These are phyloP conservation scores for Berghia stephanieae DNA, from an alignment of 1,140 invertebrate genomes.

Conservation along the genomic window DNA sequence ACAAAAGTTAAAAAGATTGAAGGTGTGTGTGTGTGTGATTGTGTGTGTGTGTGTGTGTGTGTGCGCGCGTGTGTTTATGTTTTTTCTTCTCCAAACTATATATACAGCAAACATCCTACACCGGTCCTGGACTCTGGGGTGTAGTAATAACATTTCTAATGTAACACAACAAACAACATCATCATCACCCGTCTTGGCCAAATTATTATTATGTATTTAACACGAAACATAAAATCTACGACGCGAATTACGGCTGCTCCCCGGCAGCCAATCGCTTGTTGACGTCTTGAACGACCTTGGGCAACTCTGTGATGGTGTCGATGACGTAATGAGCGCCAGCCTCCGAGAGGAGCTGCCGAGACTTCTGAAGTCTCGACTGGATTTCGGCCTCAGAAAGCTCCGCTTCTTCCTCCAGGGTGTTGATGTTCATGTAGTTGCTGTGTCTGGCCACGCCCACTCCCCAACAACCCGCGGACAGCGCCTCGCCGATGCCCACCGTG, in stretches of 20 bases:
- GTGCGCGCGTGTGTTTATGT: too few species aligned
- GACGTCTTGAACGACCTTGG: conserved; percentile 63
- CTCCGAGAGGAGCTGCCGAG: conserved; percentile 60
- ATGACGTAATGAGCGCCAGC: conserved; percentile 67
- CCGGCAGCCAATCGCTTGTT: conserved; percentile 60
- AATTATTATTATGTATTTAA: background rate
- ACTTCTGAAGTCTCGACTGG: conserved; percentile 42
- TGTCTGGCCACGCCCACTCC: conserved; percentile 65
- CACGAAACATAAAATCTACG: background rate
- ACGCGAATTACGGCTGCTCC: conserved; percentile 52
- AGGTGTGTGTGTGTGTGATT: too few species aligned
- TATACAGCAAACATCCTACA: too few species aligned
- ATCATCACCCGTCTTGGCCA: too few species aligned
- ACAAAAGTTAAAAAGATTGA: too few species aligned
- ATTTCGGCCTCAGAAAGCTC: conserved; percentile 57
- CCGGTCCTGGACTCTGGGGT: too few species aligned
- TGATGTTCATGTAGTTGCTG: conserved; percentile 67
- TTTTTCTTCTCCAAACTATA: too few species aligned
- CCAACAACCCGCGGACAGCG: conserved; percentile 67
- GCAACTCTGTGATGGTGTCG: conserved; percentile 63
- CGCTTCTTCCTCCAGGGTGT: conserved; percentile 59
- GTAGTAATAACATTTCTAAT: too few species aligned
- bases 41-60: too few species aligned
- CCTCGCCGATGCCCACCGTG: conserved; percentile 64
- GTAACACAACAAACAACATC: too few species aligned